Evolutionary conservation across 2,797 vertebrate species (phyloP), one percentile per base, ranked within the genome.

Genomic region (Characodon lateralis): DNA sequence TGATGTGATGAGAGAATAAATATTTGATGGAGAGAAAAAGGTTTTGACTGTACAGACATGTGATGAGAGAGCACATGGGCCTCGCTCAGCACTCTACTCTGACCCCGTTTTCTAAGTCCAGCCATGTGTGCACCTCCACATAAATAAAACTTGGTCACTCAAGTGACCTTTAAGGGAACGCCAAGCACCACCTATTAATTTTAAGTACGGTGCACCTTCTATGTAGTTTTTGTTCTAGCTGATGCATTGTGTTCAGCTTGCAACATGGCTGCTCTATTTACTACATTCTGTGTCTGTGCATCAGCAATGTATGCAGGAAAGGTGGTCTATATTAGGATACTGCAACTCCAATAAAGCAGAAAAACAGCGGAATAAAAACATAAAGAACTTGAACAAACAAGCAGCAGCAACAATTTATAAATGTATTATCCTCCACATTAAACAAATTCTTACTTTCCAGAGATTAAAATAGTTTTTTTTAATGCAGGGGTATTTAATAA

Each of bases 1-100:
- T 83, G 28, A 46, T 80, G 65, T 82, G 83, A 87, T 79, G 79
- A 80, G 58, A 50, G 24, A 77, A 89, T 94, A 28, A 90, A 94
- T 93, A 86, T 89, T 91, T 91, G 71, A 94, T 88, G 78, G 72
- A 74, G 76, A 79, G 88, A 84, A 87, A 89, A 73, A 88, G 79
- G 77, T 87, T 93, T 93, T 78, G 80, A 78, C 72, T 85, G 85
- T 85, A 87, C 74, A 81, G 78, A 87, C 81, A 85, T 72, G 65
- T 74, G 39, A 84, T 50, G 41, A 55, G 79, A 80, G 72, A 80
- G 81, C 76, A 73, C 73, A 83, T n/a, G 58, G 71, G 61, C 76
- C 13, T 76, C 71, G 63, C 53, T 31, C 41, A 78, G 71, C 78
- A 70, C 75, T 83, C 71, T 63, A 28, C 35, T 55, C 43, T 79